Evolutionary conservation across 2,113 vertebrate genomes (phyloP), one percentile per base, ranked within the genome.

Genomic region (Podocnemis expansa): DNA sequence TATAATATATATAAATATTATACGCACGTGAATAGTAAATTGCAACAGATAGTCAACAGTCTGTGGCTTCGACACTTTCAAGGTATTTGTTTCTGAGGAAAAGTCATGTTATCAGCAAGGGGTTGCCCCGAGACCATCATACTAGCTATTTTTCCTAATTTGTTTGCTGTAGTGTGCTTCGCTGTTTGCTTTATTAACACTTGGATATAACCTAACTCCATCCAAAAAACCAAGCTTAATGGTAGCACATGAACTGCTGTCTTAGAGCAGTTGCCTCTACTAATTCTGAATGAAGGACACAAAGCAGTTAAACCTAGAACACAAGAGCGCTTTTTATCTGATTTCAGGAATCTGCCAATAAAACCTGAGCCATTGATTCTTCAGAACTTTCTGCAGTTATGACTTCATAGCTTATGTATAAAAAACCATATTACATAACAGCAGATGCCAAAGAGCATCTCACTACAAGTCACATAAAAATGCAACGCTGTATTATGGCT

Each of bases 291-390:
- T 93, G 96, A 98, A 97, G 97, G 96, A 97, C 97, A 97, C 98
- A 95, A 98, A 98, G 97, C 97, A 94, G 93, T 98, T 98, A 98
- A 98, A 98, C 96, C 96, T 98, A 99, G 98, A 99, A 98, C 98
- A 98, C 98, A 98, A 98, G 98, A 98, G 98, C 98, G 98, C 98
- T 98, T 98, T 98, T 98, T 98, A 98, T 99, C 98, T 98, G 98
- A 99, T 99, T 99, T 98, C 98, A 99, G 98, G 98, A 99, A 98
- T 98, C 98, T 99, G 97, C 98, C 97, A 98, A 99, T 98, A 98
- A 98, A 98, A 98, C 98, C 98, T 97, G 98, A 99, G 98, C 98
- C 99, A 98, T 97, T 99, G 99, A 99, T 98, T 98, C 98, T 98
- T 98, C 98, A 98, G 97, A 98, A 98, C 98, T 97, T 98, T 98